Conservation (phyloP, 2,888 invertebrate species). For the Cryptus viduatorius region DNA sequence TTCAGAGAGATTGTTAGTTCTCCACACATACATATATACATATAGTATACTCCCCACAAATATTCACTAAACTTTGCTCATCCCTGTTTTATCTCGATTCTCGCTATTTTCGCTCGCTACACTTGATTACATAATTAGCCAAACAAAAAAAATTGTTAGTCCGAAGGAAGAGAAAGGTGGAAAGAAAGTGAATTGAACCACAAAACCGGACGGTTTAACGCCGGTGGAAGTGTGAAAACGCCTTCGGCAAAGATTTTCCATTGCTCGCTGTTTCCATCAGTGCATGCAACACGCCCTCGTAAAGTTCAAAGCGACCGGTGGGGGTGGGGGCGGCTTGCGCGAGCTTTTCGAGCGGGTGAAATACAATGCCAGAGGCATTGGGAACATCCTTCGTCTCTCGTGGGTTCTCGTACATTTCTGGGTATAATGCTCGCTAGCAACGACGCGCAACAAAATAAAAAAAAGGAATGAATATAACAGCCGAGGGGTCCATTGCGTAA, state of each 20-base stretch:
- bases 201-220: constrained; percentile 21
- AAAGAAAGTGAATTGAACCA: constrained; percentile 15
- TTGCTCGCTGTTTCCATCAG: constrained; percentile 52
- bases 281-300: constrained; percentile 40
- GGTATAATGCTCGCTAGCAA: constrained; percentile 29
- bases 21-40: not conserved
- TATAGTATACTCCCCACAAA: not conserved
- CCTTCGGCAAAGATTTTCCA: constrained; percentile 58
- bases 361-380: constrained; percentile 60
- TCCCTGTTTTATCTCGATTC: not conserved
- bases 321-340: constrained; percentile 19
- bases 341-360: constrained; percentile 55
- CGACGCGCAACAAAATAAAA: constrained; percentile 43
- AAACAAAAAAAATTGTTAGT: not conserved
- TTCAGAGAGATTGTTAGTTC: constrained; percentile 12
- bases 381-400: constrained; percentile 15
- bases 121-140: not conserved
- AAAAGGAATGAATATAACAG: constrained; percentile 2
- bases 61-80: too few relatives aligned
- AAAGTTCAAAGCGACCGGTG: constrained; percentile 58
- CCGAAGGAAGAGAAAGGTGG: not conserved
- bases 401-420: not conserved
- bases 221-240: constrained; percentile 57
- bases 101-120: not conserved
- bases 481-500: not conserved